Percentiles rank a stretch among this genome's conserved stretches.
Evolutionary conservation across 2,113 vertebrate genomes (phyloP).

Genomic region (Gracilinanus agilis): DNA sequence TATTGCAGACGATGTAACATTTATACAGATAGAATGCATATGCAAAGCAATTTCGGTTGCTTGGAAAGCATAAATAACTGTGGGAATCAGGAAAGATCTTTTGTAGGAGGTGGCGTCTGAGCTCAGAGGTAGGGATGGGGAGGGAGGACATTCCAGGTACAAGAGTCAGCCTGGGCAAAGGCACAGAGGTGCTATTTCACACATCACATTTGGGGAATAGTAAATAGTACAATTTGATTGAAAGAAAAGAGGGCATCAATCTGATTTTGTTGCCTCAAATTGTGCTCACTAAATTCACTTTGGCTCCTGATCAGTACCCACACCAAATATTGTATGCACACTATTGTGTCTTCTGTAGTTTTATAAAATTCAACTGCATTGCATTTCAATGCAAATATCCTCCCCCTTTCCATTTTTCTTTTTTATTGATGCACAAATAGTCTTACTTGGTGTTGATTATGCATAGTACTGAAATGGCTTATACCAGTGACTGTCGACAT

Average conservation of each 20-base stretch:
- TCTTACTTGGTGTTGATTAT: slow-evolving; percentile 36
- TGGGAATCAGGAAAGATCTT: not conserved
- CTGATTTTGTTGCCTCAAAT: not conserved
- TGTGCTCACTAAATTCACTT: not conserved
- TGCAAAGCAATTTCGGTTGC: not conserved
- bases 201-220: not conserved
- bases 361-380: slow-evolving; percentile 33
- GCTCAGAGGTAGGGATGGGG: not conserved
- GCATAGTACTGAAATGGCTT: slow-evolving; percentile 14
- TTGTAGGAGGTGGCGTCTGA: not conserved
- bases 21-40: not conserved
- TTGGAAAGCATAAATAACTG: not conserved
- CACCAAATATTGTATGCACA: not conserved
- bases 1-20: not conserved
- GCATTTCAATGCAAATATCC: slow-evolving; percentile 53
- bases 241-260: not conserved
- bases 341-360: not conserved
- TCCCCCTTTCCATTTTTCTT: not conserved
- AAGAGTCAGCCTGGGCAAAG: not conserved
- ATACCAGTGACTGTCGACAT: slow-evolving; percentile 48
- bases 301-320: not conserved
- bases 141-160: not conserved
- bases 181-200: not conserved
- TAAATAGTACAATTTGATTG: not conserved
- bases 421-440: slow-evolving; percentile 46